Conservation (phyloP, 2,888 invertebrate genomes). For the Gari tellinella region DNA sequence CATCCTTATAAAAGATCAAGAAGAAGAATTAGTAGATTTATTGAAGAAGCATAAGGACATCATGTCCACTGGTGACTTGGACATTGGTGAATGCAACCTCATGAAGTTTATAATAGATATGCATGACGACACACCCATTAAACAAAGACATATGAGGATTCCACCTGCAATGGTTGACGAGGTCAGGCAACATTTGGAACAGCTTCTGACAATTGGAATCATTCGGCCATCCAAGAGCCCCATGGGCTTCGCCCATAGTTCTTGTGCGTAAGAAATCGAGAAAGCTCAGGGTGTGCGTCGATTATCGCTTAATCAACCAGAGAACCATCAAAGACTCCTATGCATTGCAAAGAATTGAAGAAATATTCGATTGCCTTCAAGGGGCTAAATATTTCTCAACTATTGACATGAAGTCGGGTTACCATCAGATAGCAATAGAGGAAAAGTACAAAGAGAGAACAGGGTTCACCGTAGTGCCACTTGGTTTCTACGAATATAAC, state of each 20-base stretch:
- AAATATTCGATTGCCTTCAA: conserved; percentile 11
- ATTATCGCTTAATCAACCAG: too few relatives aligned
- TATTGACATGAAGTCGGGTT: conserved; percentile 21
- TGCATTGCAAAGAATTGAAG: conserved; percentile 18
- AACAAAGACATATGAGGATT: conserved; percentile 22
- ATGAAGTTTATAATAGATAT: conserved; percentile 20
- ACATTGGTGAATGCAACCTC: conserved; percentile 3
- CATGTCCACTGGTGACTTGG: background rate
- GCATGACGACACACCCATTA: conserved; percentile 7
- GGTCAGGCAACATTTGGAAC: conserved; percentile 44
- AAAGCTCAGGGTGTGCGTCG: conserved; percentile 14
- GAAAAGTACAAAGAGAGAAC: conserved; percentile 16
- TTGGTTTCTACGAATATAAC: too few relatives aligned
- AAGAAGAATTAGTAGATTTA: background rate
- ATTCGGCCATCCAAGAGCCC: conserved; percentile 7
- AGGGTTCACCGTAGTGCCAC: conserved; percentile 23
- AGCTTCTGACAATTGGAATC: conserved; percentile 33
- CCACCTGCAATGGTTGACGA: conserved; percentile 16
- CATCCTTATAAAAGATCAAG: background rate
- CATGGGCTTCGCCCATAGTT: conserved; percentile 2
- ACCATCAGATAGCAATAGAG: conserved; percentile 20
- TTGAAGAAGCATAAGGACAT: conserved; percentile 6
- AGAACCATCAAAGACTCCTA: too few relatives aligned
- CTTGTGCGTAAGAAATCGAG: conserved; percentile 18
- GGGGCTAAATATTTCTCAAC: conserved; percentile 9